Conservation (phyloP, 2,113 vertebrate species). For the Hypomesus transpacificus region DNA sequence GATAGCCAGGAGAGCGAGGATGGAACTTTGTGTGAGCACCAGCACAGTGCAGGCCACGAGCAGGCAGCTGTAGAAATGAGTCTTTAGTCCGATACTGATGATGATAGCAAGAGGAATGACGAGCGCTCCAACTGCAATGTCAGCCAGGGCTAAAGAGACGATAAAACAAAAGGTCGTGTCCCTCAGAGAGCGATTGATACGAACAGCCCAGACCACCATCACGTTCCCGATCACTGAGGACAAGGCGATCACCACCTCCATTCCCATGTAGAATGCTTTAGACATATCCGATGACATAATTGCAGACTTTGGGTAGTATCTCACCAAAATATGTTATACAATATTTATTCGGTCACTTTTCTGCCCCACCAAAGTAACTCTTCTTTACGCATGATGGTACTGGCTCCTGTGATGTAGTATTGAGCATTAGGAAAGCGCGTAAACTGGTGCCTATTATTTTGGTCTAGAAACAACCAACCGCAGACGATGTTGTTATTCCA, state of each 20-base stretch:
- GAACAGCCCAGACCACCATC: conserved; percentile 97
- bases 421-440: neutral
- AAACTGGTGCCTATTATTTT: neutral
- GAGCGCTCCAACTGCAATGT: conserved; percentile 91
- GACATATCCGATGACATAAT: conserved; percentile 69
- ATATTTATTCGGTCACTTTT: conserved; percentile 36
- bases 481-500: too few relatives aligned
- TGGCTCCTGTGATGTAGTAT: neutral
- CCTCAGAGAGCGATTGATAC: conserved; percentile 85
- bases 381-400: conserved; percentile 22
- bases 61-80: conserved; percentile 89
- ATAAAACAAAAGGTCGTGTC: conserved; percentile 97
- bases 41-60: conserved; percentile 88
- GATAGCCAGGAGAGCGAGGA: conserved; percentile 93
- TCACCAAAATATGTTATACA: conserved; percentile 20
- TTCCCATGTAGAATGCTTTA: conserved; percentile 82
- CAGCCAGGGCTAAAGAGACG: conserved; percentile 90
- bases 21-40: conserved; percentile 96
- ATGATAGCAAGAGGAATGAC: conserved; percentile 93
- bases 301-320: conserved; percentile 5
- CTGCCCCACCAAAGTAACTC: conserved; percentile 20
- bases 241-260: conserved; percentile 90
- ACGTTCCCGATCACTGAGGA: conserved; percentile 92
- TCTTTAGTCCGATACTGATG: conserved; percentile 84
- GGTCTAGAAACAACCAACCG: too few relatives aligned